Evolutionary conservation across 2,113 vertebrate genomes (phyloP).

Genomic region (Bubo blakistoni): DNA sequence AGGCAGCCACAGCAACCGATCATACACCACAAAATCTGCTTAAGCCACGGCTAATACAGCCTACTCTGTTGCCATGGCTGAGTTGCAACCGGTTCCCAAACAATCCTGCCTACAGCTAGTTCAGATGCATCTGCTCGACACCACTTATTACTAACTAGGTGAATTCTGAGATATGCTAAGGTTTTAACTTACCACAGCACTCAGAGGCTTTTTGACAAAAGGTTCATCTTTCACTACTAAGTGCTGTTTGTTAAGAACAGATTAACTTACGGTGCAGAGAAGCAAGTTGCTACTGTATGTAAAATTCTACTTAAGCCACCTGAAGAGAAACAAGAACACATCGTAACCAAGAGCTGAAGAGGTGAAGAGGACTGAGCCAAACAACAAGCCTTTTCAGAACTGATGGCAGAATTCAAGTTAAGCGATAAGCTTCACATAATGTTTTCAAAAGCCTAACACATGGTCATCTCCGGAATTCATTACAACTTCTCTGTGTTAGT

Average conservation of each 20-base stretch:
- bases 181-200: neutral
- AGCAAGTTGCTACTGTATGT: neutral
- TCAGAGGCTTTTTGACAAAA: neutral
- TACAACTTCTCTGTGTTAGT: neutral
- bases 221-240: neutral
- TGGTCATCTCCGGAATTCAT: neutral
- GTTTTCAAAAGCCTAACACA: neutral
- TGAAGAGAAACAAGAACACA: neutral
- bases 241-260: neutral
- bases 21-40: neutral
- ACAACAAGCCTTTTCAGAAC: neutral
- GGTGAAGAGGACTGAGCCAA: neutral
- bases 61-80: constrained; percentile 30
- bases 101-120: constrained; percentile 26
- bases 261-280: neutral
- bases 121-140: neutral
- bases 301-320: neutral
- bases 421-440: neutral
- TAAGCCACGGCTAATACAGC: neutral
- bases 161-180: neutral
- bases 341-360: neutral
- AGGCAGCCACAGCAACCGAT: constrained; percentile 19
- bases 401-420: neutral
- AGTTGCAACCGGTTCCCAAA: constrained; percentile 33
- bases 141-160: neutral